Evolutionary conservation across 2,113 vertebrate genomes (phyloP), one percentile per base, ranked within the genome.

Genomic region (Tetraodon nigroviridis): DNA sequence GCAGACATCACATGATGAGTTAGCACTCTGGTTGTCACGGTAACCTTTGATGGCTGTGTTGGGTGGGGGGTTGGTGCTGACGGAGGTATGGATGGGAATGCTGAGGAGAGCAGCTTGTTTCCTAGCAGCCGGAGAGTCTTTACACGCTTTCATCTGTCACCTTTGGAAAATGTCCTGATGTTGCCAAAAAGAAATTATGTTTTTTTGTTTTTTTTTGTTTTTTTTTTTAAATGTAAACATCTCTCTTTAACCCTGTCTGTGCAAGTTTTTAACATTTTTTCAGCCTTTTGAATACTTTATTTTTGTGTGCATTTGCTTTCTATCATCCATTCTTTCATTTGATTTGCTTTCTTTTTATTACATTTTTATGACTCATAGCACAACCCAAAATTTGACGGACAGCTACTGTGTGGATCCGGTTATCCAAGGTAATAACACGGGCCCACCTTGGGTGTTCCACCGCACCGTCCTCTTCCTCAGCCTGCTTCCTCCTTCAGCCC

Each of bases 261-360:
- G 32, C 11, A 12, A 3, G 32, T 37, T 37, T 37, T 37, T 37
- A 1, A 1, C 32, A 8, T 37, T 37, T 37, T 37, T 12, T 3
- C 32, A 37, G 69, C 46, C 65, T 53, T 53, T 75, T 76, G 13
- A 60, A 65, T 40, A 32, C 19, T 76, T 80, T 82, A 14, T 64
- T 54, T 79, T 86, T 72, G 76, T 79, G 32, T 76, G 41, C 81
- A 64, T 72, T 80, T 82, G 52, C 69, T 46, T 68, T 79, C 71
- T 80, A 77, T 78, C 81, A 52, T 83, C 85, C 74, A 86, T 86
- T 83, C 65, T 22, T 86, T 85, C 51, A 79, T 84, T 86, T 85
- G 76, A 86, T 86, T 88, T 89, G 82, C 82, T 86, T 87, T 87
- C 78, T 87, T 87, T 89, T 88, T 67, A 85, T 88, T 86, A 86